Evolutionary conservation across 2,888 invertebrate genomes (phyloP), one percentile per base, ranked within the genome.

Genomic region (Helleia helle): DNA sequence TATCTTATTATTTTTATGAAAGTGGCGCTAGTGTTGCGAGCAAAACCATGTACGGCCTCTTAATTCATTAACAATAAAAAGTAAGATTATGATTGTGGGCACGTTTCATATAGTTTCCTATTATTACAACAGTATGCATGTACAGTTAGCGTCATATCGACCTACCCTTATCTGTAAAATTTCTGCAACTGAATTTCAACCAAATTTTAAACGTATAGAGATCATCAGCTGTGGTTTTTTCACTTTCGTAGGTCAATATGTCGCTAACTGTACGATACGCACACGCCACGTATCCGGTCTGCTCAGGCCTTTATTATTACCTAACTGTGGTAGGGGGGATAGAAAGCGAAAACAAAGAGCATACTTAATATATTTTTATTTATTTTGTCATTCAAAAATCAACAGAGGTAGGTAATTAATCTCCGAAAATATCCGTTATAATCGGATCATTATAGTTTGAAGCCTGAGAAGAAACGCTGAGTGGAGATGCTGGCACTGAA

Each of bases 111-210:
- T 42, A 38, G 42, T 38, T 42, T 42, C 34, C 38, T 42, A 42
- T 42, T 41, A 44, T 44, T 44, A 41, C 43, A 39, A 47, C 43
- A 41, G 43, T 47, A 42, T 34, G 27, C 40, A 34, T 40, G 40
- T 40, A 40, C 30, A 39, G 39, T 39, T 9, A 31, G 39, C 25
- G 38, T 4, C 30, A 38, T 36, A 38, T 31, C 42, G 36, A 36
- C 36, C 22, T 36, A 24, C 36, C 36, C 31, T 40, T 40, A 40
- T 40, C 31, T 40, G 40, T 40, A 5, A 40, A 40, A 40, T 40
- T 40, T 30, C 31, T 40, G 40, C 40, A 31, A 40, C 40, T 40
- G 30, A 40, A 40, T 40, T 40, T 40, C 18, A 18, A 18, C 18
- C 18, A 18, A 18, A 18, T 18, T 18, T 18, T 8, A 30, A 36